Evolutionary conservation across 2,888 invertebrate species (phyloP).

Genomic region (Calameuta idolon): DNA sequence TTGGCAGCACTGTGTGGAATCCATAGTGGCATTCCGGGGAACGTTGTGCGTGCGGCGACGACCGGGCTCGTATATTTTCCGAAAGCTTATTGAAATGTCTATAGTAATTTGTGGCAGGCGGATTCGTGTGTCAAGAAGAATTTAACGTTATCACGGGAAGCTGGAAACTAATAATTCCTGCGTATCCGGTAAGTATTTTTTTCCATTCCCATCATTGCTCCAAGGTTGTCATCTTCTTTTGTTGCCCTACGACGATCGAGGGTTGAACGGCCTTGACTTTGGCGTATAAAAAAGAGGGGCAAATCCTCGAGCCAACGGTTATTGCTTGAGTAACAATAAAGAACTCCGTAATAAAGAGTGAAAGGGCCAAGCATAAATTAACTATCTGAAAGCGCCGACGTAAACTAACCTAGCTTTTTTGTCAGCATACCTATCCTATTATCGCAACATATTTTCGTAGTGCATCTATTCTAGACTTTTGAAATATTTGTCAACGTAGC

Average conservation of each 20-base stretch:
- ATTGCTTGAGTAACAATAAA: slow-evolving; percentile 1
- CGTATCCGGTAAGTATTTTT: slow-evolving; percentile 31
- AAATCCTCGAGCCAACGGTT: not conserved
- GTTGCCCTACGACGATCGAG: slow-evolving; percentile 23
- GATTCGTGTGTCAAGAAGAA: slow-evolving; percentile 22
- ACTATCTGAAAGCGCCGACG: not conserved
- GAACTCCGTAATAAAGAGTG: not conserved
- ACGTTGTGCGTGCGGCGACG: slow-evolving; percentile 27
- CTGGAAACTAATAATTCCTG: slow-evolving; percentile 22
- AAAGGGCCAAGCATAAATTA: not conserved
- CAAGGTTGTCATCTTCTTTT: slow-evolving; percentile 37
- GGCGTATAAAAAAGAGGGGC: slow-evolving; percentile 31
- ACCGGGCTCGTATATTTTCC: slow-evolving; percentile 24
- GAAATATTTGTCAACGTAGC: not conserved
- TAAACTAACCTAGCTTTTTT: not conserved
- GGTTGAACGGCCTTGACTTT: slow-evolving; percentile 57
- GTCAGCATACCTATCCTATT: not conserved
- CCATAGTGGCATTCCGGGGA: slow-evolving; percentile 26
- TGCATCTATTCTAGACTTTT: not conserved
- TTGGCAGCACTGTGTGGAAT: slow-evolving; percentile 19
- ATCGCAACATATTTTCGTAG: not conserved
- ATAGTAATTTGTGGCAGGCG: slow-evolving; percentile 28
- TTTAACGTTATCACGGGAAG: slow-evolving; percentile 23
- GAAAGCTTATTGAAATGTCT: slow-evolving; percentile 35
- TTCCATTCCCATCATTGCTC: slow-evolving; percentile 2